These are phyloP conservation scores for Anagrus nilaparvatae DNA, from an alignment of 1,140 invertebrate genomes.

Conservation along the genomic window DNA sequence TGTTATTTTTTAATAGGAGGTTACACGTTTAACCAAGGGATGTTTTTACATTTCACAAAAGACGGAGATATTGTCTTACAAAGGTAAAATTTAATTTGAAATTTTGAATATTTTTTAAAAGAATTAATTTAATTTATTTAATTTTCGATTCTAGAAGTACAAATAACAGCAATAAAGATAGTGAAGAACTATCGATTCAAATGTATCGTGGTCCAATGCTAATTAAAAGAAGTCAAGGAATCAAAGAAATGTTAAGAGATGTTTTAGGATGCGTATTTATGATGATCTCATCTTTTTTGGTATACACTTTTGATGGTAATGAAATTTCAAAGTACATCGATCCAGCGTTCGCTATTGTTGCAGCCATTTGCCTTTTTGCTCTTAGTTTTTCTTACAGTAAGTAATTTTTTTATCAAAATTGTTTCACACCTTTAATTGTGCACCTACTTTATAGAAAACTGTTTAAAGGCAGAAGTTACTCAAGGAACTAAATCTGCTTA, in stretches of 20 bases:
- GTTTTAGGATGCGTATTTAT: constrained; percentile 56
- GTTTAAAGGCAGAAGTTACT: no score
- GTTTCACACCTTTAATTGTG: no score
- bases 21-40: constrained; percentile 67
- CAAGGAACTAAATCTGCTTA: no score
- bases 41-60: constrained; percentile 56
- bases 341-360: constrained; percentile 57
- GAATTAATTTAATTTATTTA: not conserved
- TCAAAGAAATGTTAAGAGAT: constrained; percentile 52
- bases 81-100: constrained; percentile 22
- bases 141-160: not conserved
- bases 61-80: constrained; percentile 55
- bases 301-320: constrained; percentile 52
- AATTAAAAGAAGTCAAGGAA: constrained; percentile 34
- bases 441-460: no score
- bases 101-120: not conserved
- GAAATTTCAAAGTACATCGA: constrained; percentile 60
- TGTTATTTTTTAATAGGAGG: constrained; percentile 68
- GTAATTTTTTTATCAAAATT: no score
- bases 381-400: constrained; percentile 66
- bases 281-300: constrained; percentile 52
- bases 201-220: constrained; percentile 32
- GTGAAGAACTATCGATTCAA: constrained; percentile 38
- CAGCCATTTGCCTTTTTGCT: constrained; percentile 49
- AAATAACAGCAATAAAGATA: constrained; percentile 35